These are phyloP conservation scores for Melipona quadrifasciata DNA, from an alignment of 1,140 invertebrate species.

Conservation along the genomic window DNA sequence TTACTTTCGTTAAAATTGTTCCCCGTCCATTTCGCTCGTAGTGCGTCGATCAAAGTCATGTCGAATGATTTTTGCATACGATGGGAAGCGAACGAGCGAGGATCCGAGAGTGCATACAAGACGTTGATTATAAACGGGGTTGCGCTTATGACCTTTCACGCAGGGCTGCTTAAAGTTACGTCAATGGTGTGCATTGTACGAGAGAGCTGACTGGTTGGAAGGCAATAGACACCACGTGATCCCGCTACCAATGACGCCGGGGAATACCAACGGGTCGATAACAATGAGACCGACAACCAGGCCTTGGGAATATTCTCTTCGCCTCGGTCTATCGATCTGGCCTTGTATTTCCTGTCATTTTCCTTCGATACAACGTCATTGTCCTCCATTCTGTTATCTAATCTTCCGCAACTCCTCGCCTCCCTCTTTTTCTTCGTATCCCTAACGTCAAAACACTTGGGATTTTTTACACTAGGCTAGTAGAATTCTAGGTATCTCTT, in stretches of 20 bases:
- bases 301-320: constrained; percentile 54
- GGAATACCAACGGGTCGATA: constrained; percentile 64
- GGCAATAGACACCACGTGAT: constrained; percentile 66
- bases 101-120: not conserved
- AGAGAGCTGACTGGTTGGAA: constrained; percentile 57
- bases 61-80: not conserved
- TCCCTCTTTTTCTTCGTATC: not conserved
- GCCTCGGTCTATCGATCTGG: constrained; percentile 1
- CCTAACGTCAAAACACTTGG: not conserved
- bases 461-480: not conserved
- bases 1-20: not conserved
- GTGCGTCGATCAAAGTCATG: not conserved
- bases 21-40: not conserved
- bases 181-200: constrained; percentile 56
- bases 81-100: not conserved
- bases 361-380: not conserved
- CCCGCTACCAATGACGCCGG: constrained; percentile 61
- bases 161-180: constrained; percentile 47
- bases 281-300: constrained; percentile 63
- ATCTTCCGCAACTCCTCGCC: not conserved
- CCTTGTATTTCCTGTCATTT: not conserved
- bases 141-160: constrained; percentile 58
- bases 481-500: not conserved
- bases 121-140: constrained; percentile 27
- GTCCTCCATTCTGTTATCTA: not conserved